Percentiles rank a stretch among this genome's conserved stretches.
phyloP scores from a whole-genome alignment of 2,797 vertebrate genomes.

The Anabacerthia variegaticeps region DNA sequence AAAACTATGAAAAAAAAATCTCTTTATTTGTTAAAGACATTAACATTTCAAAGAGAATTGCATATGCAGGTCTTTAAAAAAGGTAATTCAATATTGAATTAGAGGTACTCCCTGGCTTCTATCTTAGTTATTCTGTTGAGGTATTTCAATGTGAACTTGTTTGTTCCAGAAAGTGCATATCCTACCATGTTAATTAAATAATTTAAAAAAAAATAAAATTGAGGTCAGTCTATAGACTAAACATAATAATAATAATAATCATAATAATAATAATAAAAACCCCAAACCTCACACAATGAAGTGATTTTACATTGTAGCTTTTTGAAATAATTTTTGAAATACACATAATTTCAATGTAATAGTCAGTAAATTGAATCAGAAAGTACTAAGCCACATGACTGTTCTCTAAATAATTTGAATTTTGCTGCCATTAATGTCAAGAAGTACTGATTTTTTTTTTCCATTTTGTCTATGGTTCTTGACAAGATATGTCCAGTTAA shows the following conservation, averaged over 20 bases:
- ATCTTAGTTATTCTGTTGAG: background rate
- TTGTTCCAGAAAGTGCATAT: background rate
- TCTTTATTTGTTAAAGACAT: background rate
- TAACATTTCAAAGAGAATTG: background rate
- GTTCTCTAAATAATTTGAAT: background rate
- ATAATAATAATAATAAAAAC: too few species aligned
- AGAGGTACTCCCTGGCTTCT: background rate
- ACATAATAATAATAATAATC: background rate
- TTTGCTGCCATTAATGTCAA: background rate
- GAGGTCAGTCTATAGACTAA: background rate
- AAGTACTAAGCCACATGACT: background rate
- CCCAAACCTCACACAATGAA: accelerated
- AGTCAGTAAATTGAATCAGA: background rate
- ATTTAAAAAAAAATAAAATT: background rate
- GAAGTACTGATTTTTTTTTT: background rate
- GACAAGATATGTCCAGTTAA: background rate
- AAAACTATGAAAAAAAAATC: background rate
- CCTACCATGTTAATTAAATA: background rate
- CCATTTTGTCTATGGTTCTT: background rate
- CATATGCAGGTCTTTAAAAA: background rate
- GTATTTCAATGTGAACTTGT: background rate
- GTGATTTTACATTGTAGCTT: background rate
- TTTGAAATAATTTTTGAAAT: background rate
- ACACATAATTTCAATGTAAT: background rate
- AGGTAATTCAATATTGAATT: background rate